phyloP scores from a whole-genome alignment of 2,797 vertebrate genomes.

The Clarias laeviceps region DNA sequence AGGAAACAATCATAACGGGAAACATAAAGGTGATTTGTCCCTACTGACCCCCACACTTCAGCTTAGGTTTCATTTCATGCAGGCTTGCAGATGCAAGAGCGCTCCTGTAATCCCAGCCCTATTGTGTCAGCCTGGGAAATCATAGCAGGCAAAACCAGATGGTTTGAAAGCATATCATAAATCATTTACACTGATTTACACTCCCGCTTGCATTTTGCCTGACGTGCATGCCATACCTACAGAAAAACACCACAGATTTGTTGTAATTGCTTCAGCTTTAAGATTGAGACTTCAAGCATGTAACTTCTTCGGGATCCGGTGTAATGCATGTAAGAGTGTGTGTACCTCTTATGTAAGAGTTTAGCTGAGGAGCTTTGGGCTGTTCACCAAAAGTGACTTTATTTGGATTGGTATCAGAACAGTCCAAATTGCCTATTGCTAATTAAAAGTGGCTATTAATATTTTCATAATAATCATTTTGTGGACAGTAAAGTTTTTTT shows the following conservation, averaged over 20 bases:
- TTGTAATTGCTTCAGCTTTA: conserved; percentile 29
- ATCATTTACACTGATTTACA: conserved; percentile 49
- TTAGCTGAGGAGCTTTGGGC: not conserved
- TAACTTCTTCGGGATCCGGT: conserved; percentile 3
- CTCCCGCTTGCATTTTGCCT: conserved; percentile 38
- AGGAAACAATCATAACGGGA: conserved; percentile 18
- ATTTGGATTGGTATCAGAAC: not conserved
- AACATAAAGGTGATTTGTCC: conserved; percentile 33
- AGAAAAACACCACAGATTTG: conserved; percentile 27
- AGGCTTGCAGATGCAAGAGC: conserved; percentile 21
- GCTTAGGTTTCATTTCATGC: conserved; percentile 27
- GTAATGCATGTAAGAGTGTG: not conserved
- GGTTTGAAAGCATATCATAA: conserved; percentile 36
- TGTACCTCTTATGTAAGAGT: not conserved
- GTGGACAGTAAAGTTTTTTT: not conserved
- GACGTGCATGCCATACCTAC: conserved; percentile 18
- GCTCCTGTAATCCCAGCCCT: conserved; percentile 34
- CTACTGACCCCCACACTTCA: not conserved
- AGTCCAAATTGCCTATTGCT: not conserved
- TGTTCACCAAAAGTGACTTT: not conserved
- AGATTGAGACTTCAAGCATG: conserved; percentile 9
- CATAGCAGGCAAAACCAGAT: conserved; percentile 47
- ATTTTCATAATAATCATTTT: conserved; percentile 8
- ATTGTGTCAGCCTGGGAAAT: conserved; percentile 51
- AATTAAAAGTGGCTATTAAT: conserved; percentile 1